Conservation (phyloP, 2,888 invertebrate species). For the Sisyra nigra region DNA sequence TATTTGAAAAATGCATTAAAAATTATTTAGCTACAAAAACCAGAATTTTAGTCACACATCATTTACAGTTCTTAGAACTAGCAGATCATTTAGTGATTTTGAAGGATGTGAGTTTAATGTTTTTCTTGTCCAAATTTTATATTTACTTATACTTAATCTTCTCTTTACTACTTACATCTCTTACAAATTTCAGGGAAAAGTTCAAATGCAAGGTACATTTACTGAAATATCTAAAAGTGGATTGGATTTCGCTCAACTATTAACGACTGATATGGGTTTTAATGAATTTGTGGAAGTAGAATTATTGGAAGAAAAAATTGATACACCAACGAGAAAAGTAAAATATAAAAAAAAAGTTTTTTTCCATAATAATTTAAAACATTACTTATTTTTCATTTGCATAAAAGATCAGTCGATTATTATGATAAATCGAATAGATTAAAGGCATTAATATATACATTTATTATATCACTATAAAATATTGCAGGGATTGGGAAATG, state of each 20-base stretch:
- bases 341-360: too few species aligned
- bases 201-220: slow-evolving; percentile 39
- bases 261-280: background rate
- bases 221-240: slow-evolving; percentile 20
- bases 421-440: too few species aligned
- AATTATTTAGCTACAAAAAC: slow-evolving; percentile 30
- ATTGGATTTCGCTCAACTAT: slow-evolving; percentile 4
- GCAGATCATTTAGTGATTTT: slow-evolving; percentile 42
- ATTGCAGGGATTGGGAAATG: too few species aligned
- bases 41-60: slow-evolving; percentile 59
- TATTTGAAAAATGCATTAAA: slow-evolving; percentile 4
- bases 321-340: too few species aligned
- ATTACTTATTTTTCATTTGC: too few species aligned
- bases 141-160: background rate
- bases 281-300: slow-evolving; percentile 3
- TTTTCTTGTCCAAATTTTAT: background rate
- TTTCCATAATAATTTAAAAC: too few species aligned
- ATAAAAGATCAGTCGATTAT: too few species aligned
- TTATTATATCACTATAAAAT: too few species aligned
- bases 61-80: slow-evolving; percentile 48
- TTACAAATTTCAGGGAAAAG: slow-evolving; percentile 37
- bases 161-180: background rate
- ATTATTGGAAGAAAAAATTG: background rate
- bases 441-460: too few species aligned
- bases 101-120: slow-evolving; percentile 33